Evolutionary conservation across 2,113 vertebrate species (phyloP), one percentile per base, ranked within the genome.

Genomic region (Perccottus glenii): DNA sequence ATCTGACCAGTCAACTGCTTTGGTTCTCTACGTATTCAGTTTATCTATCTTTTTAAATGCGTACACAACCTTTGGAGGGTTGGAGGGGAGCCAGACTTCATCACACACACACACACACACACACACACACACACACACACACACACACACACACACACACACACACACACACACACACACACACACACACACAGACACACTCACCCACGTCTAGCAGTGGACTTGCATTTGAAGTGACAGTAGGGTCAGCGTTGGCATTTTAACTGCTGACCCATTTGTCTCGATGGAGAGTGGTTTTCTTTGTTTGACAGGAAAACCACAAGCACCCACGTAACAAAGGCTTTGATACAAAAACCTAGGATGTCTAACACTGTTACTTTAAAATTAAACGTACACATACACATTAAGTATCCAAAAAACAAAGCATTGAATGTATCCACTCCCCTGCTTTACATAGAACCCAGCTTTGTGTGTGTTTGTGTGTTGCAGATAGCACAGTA

Each of bases 201-300:
- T 65, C 55, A 62, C 55, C 65, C 64, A 38, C 42, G 27, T 70
- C 61, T 64, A 32, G 33, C 36, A 46, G 35, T 11, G 14, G 69
- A 82, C 56, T 12, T 75, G 27, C 43, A 86, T 82, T 62, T 69
- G 74, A 87, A 78, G 59, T 70, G 80, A 88, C 84, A 88, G 80
- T 64, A 71, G 73, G 81, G 82, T 83, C 80, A 68, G 67, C 36
- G 16, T 64, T 83, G 74, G 67, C 80, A 75, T 86, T 90, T 88
- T 85, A 85, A 74, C 79, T 69, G 78, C 64, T 89, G 90, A 90
- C 87, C 84, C 77, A 82, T 82, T 88, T 87, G 84, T 77, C 80
- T 70, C 19, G 35, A 51, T 65, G 52, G 77, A 63, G 78, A 61
- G 58, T 48, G 27, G 19, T 56, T 83, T 49, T 58, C 55, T 64